Evolutionary conservation across 2,113 vertebrate genomes (phyloP).

Genomic region (Ptilonorhynchus violaceus): DNA sequence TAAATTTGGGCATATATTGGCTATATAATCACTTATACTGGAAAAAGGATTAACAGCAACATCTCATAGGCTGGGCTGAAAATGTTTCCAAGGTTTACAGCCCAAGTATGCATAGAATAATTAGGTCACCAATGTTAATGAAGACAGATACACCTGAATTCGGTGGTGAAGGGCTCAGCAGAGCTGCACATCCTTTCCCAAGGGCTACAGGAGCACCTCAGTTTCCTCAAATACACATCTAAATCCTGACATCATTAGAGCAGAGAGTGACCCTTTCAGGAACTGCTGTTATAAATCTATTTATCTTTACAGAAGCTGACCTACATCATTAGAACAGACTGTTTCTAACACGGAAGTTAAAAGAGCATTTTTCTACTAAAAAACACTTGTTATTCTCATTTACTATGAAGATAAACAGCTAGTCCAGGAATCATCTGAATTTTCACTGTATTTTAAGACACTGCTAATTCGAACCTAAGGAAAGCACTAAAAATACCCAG

Average conservation of each 20-base stretch:
- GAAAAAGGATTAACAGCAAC: background rate
- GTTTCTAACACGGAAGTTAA: background rate
- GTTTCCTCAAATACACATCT: background rate
- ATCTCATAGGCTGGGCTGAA: background rate
- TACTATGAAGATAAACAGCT: background rate
- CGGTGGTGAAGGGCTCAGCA: background rate
- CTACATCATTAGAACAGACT: background rate
- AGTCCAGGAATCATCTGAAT: background rate
- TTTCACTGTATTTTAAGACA: background rate
- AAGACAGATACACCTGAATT: background rate
- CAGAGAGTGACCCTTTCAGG: background rate
- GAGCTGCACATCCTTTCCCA: background rate
- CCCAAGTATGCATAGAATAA: background rate
- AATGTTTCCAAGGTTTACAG: background rate
- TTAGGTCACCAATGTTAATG: background rate
- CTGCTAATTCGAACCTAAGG: background rate
- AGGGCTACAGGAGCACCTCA: background rate
- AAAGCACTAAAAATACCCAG: slow-evolving; percentile 13
- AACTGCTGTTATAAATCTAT: background rate
- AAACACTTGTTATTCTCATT: background rate
- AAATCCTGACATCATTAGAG: background rate
- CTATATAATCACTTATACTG: background rate
- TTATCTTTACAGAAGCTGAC: background rate
- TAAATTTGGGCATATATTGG: background rate
- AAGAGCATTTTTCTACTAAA: background rate